Percentiles rank a stretch among this genome's conserved stretches.
Conservation (phyloP, 2,888 invertebrate genomes). For the Drosophila fungiperda region DNA sequence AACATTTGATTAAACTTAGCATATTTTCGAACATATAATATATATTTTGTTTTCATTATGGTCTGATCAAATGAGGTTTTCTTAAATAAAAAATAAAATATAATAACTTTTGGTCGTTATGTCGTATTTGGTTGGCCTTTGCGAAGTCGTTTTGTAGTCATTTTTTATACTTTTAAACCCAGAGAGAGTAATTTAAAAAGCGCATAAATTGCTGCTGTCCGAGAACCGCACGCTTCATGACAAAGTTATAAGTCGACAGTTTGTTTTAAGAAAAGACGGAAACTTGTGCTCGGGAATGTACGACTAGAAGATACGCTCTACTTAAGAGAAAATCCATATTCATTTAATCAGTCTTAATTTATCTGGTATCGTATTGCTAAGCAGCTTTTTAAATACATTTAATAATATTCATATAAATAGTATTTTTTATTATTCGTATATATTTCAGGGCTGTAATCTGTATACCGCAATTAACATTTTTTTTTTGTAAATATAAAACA, state of each 20-base stretch:
- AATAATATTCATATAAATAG: neutral
- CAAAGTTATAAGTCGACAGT: constrained; percentile 41
- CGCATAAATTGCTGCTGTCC: constrained; percentile 36
- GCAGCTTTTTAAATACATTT: neutral
- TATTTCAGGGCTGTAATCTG: neutral
- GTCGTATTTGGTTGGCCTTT: constrained; percentile 13
- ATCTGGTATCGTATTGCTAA: neutral
- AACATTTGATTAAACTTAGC: no score
- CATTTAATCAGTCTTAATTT: no score
- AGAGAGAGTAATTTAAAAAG: constrained; percentile 32
- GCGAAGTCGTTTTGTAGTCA: neutral
- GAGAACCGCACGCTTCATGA: constrained; percentile 31
- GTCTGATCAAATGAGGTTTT: neutral
- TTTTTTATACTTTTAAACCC: constrained; percentile 4
- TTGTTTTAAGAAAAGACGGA: constrained; percentile 6
- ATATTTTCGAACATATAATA: neutral
- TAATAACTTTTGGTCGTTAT: neutral
- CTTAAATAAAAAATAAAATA: neutral
- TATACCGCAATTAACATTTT: neutral
- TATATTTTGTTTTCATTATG: neutral
- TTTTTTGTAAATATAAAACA: neutral
- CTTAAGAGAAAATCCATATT: neutral
- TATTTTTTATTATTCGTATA: neutral
- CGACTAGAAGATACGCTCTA: neutral
- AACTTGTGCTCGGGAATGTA: neutral